These are phyloP conservation scores for Anastrepha ludens DNA, from an alignment of 1,140 invertebrate species.

Conservation along the genomic window DNA sequence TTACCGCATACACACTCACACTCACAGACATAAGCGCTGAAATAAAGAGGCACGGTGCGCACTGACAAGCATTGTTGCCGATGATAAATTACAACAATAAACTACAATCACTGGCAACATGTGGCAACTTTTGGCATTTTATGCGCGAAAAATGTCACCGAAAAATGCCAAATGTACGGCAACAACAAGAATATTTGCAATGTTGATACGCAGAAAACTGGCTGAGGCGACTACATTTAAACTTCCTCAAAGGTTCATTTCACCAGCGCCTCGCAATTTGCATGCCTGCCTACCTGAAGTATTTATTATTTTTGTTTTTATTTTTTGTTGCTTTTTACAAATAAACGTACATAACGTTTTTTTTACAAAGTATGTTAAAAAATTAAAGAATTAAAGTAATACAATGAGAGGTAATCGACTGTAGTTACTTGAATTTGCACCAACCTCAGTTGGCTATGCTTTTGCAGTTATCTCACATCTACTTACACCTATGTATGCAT, in stretches of 20 bases:
- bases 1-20: background rate
- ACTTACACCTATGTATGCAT: background rate
- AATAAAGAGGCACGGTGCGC: background rate
- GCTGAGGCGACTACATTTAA: background rate
- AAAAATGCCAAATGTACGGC: slow-evolving; percentile 49
- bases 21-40: background rate
- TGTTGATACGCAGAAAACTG: background rate
- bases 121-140: slow-evolving; percentile 39
- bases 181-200: background rate
- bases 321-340: no score
- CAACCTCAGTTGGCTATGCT: background rate
- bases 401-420: no score
- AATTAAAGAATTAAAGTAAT: no score
- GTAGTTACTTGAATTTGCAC: no score
- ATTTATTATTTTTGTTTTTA: no score
- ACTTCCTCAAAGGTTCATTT: no score
- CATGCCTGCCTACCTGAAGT: no score
- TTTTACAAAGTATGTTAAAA: no score
- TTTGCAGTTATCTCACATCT: background rate
- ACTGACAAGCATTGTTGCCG: background rate
- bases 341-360: no score
- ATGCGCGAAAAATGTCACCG: slow-evolving; percentile 29
- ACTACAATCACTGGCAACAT: slow-evolving; percentile 21
- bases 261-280: no score
- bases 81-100: slow-evolving; percentile 46